These are phyloP conservation scores for Dasyprocta punctata DNA, from an alignment of 2,113 vertebrate species.

Conservation along the genomic window DNA sequence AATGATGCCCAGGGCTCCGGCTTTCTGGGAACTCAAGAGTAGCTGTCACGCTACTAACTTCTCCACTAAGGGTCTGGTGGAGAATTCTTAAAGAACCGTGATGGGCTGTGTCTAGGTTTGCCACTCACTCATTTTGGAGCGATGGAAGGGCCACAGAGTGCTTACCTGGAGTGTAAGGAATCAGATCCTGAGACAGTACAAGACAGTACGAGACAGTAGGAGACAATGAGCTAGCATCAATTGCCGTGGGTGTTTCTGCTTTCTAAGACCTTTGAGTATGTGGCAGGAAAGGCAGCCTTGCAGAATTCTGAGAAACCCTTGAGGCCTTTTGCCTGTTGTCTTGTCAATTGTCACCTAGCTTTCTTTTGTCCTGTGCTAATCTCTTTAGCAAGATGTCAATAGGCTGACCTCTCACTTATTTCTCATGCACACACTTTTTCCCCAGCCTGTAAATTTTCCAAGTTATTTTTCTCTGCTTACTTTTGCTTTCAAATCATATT, in stretches of 20 bases:
- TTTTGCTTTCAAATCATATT: background rate
- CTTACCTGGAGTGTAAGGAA: background rate
- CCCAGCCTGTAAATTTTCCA: background rate
- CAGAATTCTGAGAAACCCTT: background rate
- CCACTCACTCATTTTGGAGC: too few relatives aligned
- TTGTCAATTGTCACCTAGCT: background rate
- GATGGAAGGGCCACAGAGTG: background rate
- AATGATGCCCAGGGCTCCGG: background rate
- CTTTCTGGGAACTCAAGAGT: background rate
- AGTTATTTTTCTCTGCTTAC: background rate
- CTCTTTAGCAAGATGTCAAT: background rate
- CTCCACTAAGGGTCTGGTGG: background rate
- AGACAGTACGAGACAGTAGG: background rate
- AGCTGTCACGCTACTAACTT: background rate
- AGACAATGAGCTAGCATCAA: background rate
- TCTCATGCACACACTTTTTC: background rate
- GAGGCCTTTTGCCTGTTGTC: background rate
- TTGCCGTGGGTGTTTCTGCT: background rate
- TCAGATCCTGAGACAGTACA: background rate
- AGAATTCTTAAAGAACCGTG: background rate
- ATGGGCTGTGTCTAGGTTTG: background rate
- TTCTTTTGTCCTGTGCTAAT: background rate
- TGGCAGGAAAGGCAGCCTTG: background rate
- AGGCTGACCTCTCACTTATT: background rate
- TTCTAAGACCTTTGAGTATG: background rate